These are phyloP conservation scores for Cyphomyrmex costatus DNA, from an alignment of 1,140 invertebrate genomes.

Conservation along the genomic window DNA sequence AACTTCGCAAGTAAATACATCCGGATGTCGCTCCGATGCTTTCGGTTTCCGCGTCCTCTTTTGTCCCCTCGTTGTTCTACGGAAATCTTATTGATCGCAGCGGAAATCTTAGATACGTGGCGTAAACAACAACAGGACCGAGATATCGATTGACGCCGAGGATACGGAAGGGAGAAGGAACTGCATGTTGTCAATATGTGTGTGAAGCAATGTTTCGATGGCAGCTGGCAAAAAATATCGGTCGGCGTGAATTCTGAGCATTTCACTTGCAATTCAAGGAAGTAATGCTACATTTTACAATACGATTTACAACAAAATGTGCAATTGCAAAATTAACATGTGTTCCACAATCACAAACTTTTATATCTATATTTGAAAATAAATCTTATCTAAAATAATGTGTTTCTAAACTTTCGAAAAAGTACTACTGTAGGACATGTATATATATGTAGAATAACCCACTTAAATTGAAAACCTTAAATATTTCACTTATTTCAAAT, in stretches of 20 bases:
- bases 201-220: not conserved
- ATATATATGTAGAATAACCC: not conserved
- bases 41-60: conserved; percentile 1
- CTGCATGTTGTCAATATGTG: conserved; percentile 24
- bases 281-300: not conserved
- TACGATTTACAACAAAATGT: not conserved
- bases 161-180: not conserved
- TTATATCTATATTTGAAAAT: not conserved
- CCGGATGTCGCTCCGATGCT: conserved; percentile 22
- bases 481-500: too few species aligned
- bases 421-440: not conserved
- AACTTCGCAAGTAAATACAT: conserved; percentile 1
- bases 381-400: conserved; percentile 6
- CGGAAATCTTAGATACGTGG: conserved; percentile 35
- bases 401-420: not conserved
- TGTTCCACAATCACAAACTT: not conserved
- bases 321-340: not conserved
- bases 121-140: conserved; percentile 57
- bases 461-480: too few species aligned
- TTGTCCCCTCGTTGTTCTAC: conserved; percentile 32
- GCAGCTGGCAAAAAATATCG: conserved; percentile 21
- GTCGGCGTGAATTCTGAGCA: not conserved
- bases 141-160: conserved; percentile 27
- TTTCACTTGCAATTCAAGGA: not conserved
- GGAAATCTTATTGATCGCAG: conserved; percentile 47